Conservation (phyloP, 35 echinoderm and acorn worm species). For the Holothuria glaberrima region DNA sequence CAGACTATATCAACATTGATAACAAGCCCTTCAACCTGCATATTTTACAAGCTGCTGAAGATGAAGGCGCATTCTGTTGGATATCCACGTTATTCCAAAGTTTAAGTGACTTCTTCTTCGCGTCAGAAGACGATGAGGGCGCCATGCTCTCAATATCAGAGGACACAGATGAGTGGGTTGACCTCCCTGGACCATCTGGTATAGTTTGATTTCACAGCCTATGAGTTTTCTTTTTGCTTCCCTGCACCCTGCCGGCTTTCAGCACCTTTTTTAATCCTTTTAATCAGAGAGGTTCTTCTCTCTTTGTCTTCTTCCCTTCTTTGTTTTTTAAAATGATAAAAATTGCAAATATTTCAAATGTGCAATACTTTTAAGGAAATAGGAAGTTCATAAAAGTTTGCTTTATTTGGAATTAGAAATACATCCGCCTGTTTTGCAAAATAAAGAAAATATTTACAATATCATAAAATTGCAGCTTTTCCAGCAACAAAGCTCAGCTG, state of each 20-base stretch:
- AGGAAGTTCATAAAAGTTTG: too few species aligned
- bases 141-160: conserved; percentile 35
- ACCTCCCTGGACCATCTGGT: conserved; percentile 30
- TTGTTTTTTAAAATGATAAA: too few species aligned
- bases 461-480: too few species aligned
- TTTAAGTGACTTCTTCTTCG: conserved; percentile 39
- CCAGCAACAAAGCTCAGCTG: too few species aligned
- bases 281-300: not conserved
- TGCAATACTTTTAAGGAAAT: too few species aligned
- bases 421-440: too few species aligned
- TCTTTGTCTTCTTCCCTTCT: too few species aligned
- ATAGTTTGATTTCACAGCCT: conserved; percentile 9
- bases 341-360: too few species aligned
- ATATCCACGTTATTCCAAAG: conserved; percentile 42
- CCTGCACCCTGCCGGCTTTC: conserved; percentile 31
- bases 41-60: conserved; percentile 55
- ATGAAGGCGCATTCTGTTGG: conserved; percentile 49
- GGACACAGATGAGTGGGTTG: conserved; percentile 26
- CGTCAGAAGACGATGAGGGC: conserved; percentile 31
- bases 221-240: conserved; percentile 21
- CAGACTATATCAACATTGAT: not conserved
- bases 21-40: conserved; percentile 45
- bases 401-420: too few species aligned
- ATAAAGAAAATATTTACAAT: too few species aligned
- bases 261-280: conserved; percentile 1